Conservation (phyloP, 1,140 invertebrate genomes). For the Halesus radiatus region DNA sequence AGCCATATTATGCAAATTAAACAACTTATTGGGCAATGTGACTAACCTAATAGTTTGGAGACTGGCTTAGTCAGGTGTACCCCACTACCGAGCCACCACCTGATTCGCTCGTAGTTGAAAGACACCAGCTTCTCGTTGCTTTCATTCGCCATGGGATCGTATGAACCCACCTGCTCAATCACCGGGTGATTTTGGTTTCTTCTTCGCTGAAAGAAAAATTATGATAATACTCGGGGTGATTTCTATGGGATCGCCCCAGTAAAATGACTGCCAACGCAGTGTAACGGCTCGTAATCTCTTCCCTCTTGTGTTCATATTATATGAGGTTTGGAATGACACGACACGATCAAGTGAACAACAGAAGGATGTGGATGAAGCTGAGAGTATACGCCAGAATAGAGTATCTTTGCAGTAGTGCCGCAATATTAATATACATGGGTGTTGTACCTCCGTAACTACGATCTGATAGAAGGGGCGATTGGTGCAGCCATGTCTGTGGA, state of each 20-base stretch:
- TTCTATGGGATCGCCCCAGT: too few relatives aligned
- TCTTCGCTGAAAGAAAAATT: conserved; percentile 69
- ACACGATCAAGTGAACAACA: too few relatives aligned
- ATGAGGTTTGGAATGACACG: too few relatives aligned
- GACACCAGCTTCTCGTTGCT: conserved; percentile 90
- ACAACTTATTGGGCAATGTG: too few relatives aligned
- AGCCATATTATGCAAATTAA: too few relatives aligned
- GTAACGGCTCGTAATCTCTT: too few relatives aligned
- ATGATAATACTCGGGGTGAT: background rate
- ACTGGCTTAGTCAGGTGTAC: conserved; percentile 79
- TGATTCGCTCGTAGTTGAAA: conserved; percentile 90
- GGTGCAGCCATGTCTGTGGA: conserved; percentile 87
- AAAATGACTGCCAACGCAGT: too few relatives aligned
- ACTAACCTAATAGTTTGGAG: conserved; percentile 80
- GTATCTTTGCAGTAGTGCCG: too few relatives aligned
- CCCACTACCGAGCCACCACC: conserved; percentile 88
- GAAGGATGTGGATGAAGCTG: too few relatives aligned
- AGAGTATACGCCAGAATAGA: too few relatives aligned
- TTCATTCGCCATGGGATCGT: conserved; percentile 90
- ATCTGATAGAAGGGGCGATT: conserved; percentile 97
- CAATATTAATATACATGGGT: too few relatives aligned
- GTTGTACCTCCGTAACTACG: conserved; percentile 83
- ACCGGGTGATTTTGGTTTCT: conserved; percentile 75
- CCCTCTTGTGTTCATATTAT: too few relatives aligned
- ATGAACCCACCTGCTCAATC: conserved; percentile 91